These are phyloP conservation scores for Sciurus niger DNA, from an alignment of 2,113 vertebrate species.

Conservation along the genomic window DNA sequence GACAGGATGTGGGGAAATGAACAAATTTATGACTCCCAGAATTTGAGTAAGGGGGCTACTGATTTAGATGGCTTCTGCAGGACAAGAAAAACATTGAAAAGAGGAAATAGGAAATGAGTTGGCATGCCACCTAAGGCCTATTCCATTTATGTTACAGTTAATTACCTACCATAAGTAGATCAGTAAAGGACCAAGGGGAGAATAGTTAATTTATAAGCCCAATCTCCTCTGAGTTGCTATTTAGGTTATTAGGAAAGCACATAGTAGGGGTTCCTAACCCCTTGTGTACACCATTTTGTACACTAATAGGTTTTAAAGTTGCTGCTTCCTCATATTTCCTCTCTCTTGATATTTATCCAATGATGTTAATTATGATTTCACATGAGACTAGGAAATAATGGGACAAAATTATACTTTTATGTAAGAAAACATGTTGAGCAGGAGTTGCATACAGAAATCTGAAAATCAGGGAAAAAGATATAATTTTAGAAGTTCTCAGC, in stretches of 20 bases:
- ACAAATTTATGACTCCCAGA: background rate
- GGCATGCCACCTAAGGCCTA: background rate
- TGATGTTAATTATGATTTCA: conserved; percentile 51
- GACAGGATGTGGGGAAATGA: background rate
- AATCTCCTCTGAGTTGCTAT: background rate
- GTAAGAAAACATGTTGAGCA: background rate
- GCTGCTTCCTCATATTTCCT: background rate
- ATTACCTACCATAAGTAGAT: background rate
- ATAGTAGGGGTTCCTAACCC: background rate
- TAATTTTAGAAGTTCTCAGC: background rate
- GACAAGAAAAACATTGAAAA: background rate
- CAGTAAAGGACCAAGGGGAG: background rate
- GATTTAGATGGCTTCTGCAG: background rate
- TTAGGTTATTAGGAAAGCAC: background rate
- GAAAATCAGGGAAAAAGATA: background rate
- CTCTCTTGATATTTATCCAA: conserved; percentile 17
- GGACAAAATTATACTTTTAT: background rate
- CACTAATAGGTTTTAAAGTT: conserved; percentile 34
- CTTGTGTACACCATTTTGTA: background rate
- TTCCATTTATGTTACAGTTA: conserved; percentile 31
- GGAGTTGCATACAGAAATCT: background rate
- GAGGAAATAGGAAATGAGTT: background rate
- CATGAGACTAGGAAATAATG: conserved; percentile 10
- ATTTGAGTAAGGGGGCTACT: background rate
- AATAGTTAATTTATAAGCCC: background rate